Evolutionary conservation across 2,888 invertebrate genomes (phyloP), one percentile per base, ranked within the genome.

Genomic region (Oscheius sp.): DNA sequence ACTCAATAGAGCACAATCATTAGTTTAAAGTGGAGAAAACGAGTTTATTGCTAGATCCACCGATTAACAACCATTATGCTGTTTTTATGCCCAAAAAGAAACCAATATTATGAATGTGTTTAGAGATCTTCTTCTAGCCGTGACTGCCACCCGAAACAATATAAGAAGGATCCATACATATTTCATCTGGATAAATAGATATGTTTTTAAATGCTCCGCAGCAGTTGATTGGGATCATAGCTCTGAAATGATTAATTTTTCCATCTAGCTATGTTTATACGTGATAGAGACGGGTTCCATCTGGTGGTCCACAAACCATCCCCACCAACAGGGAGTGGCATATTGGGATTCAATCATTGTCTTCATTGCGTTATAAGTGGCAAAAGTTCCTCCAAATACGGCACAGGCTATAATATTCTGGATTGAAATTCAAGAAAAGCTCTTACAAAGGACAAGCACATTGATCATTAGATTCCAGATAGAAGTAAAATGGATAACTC

Each of bases 181-280:
- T n/a, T 23, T 50, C 23, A 8, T 17, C 48, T 4, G 34, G 4
- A 37, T 48, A 61, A 17, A 61, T 46, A 8, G 82, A 80, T 31
- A 84, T 74, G 65, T 84, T 82, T 17, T 75, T 73, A 69, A 69
- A 73, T 48, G 72, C 45, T 12, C 84, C 84, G 42, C 84, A 84
- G 72, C 84, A 84, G 50, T 79, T 74, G 68, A 82, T 74, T 34
- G 48, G 17, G 10, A 25, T 20, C 10, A 33, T 20, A 10, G 33
- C 15, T 17, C 64, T 64, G 25, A 31, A 63, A 63, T 4, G 25
- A 46, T 25, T 12, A 23, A 29, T 17, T 15, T 42, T 25, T 10
- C 15, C 2, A 29, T 25, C 23, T 25, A 8, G 1, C 27, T 42
- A n/a, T 27, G 23, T 3, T 25, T 27, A 8, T 17, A 61, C 42